Percentiles rank a stretch among this genome's conserved stretches.
Conservation (phyloP, 2,797 vertebrate genomes). For the Acrossocheilus fasciatus region DNA sequence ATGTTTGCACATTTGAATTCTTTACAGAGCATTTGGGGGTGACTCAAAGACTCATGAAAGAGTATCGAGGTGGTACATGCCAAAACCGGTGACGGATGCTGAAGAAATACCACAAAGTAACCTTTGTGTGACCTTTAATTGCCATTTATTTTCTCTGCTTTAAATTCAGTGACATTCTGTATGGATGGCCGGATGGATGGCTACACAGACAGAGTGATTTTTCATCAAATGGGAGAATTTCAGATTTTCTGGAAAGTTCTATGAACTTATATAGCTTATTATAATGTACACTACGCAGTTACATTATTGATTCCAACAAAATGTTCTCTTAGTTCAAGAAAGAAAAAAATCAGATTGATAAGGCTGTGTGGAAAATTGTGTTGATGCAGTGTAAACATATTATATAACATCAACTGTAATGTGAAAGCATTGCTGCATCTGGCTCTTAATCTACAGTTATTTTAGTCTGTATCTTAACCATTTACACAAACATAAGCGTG, state of each 20-base stretch:
- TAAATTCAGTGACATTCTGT: conserved; percentile 28
- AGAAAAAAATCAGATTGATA: conserved; percentile 17
- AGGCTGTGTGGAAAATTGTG: neutral
- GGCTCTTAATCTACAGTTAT: neutral
- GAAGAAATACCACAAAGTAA: conserved; percentile 1
- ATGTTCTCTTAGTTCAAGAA: neutral
- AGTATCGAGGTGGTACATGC: neutral
- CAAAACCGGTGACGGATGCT: neutral
- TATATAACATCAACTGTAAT: neutral
- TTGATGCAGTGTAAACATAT: neutral
- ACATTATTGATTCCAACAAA: conserved; percentile 25
- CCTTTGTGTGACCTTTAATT: conserved; percentile 40
- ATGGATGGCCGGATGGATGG: neutral
- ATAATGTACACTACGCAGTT: neutral
- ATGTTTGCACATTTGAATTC: neutral
- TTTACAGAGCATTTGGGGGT: neutral
- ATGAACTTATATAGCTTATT: conserved; percentile 18
- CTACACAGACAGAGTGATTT: neutral
- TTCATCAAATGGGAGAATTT: neutral
- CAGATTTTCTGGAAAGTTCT: neutral
- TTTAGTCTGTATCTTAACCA: neutral
- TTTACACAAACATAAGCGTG: neutral
- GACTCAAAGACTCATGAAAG: neutral
- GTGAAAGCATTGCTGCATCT: neutral
- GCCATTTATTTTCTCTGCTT: conserved; percentile 30